Evolutionary conservation across 2,113 vertebrate species (phyloP), one percentile per base, ranked within the genome.

Genomic region (Notechis scutatus): DNA sequence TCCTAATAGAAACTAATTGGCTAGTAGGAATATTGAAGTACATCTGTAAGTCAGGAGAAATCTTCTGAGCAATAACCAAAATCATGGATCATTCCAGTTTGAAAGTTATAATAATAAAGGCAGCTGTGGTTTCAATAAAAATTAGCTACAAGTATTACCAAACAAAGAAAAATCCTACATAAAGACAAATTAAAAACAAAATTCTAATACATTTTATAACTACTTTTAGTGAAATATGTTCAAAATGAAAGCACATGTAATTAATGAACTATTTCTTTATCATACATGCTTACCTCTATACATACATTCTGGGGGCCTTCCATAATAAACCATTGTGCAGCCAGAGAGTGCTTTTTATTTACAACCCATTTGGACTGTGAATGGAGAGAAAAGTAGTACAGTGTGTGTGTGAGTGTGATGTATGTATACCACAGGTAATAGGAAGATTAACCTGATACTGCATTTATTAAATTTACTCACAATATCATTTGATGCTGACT

Each of bases 1-100:
- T 81, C 61, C 88, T 92, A 95, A 95, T 92, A 94, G 91, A 97
- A 96, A 93, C 42, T 93, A 91, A 94, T 23, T 86, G 93, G 93
- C 93, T 96, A 96, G 96, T 95, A 61, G 95, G 88, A 96, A 95
- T 59, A 50, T 42, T 29, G 47, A 89, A 57, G 4, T 42, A 57
- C 57, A 55, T 24, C 15, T 34, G 45, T 54, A 90, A 90, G 39
- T 20, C 34, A 42, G 34, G 18, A 81, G 69, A 81, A 39, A 81
- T 39, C 34, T 42, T 81, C 34, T 81, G 74, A 20, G 34, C 34
- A 21, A 15, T 10, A 88, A 55, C 14, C 2, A 87, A 87, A 20
- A 87, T 20, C 69, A 39, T 21, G 18, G 34, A 20, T 81, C 69
- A 21, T 81, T 34, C 34, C 74, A 81, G 20, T 42, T 81, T 81